These are phyloP conservation scores for Sebastes hopkinsi DNA, from an alignment of 2,797 vertebrate genomes.

Conservation along the genomic window DNA sequence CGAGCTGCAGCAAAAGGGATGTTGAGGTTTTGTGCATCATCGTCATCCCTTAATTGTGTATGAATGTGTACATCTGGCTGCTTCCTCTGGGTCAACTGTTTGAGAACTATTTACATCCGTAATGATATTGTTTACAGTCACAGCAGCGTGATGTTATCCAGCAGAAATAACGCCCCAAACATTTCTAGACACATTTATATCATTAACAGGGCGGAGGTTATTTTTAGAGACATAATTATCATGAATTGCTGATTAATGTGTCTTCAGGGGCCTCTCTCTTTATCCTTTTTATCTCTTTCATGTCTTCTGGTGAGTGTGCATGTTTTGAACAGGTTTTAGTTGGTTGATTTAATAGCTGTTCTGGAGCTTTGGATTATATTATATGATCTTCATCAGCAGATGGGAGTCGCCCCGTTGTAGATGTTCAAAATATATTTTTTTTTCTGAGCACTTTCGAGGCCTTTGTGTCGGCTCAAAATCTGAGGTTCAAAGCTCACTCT, in stretches of 20 bases:
- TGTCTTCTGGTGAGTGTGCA: neutral
- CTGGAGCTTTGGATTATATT: neutral
- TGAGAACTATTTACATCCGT: neutral
- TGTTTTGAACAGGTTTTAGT: neutral
- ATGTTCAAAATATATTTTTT: too few relatives aligned
- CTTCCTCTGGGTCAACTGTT: neutral
- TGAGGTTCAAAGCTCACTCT: neutral
- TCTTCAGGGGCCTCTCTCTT: neutral
- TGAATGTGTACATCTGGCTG: neutral
- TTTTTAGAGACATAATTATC: slow-evolving; percentile 9
- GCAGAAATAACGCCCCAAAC: neutral
- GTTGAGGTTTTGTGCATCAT: slow-evolving; percentile 3
- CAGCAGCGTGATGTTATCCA: slow-evolving; percentile 30
- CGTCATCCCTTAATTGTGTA: neutral
- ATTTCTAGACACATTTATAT: slow-evolving; percentile 1
- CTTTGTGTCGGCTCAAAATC: neutral
- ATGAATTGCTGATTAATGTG: neutral
- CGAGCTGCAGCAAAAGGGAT: neutral
- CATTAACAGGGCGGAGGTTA: slow-evolving; percentile 11
- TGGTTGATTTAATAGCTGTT: neutral
- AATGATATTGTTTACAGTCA: slow-evolving; percentile 35
- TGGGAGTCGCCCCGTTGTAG: too few relatives aligned
- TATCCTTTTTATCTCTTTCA: neutral
- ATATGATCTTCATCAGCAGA: too few relatives aligned
- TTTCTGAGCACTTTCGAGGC: neutral